A percentile compares a stretch with the other conserved stretches of the same genome.
phyloP scores from a whole-genome alignment of 2,888 invertebrate species.

The Sthenelais limicola region DNA sequence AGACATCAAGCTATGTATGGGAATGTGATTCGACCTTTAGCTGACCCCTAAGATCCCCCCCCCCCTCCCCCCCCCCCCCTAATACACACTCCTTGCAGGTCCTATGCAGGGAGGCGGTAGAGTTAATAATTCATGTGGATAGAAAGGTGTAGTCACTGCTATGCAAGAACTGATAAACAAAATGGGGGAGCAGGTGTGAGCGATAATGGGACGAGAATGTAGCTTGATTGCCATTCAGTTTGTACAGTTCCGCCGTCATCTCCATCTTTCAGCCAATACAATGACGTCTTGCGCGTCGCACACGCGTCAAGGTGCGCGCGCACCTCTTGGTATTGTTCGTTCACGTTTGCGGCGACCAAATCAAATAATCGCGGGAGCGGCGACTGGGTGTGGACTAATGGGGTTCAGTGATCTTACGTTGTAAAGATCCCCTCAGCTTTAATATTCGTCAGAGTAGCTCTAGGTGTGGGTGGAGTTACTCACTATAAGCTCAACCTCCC shows the following conservation, averaged over 20 bases:
- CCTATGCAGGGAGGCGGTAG: not conserved
- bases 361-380: conserved; percentile 30
- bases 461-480: too few relatives aligned
- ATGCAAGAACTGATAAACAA: not conserved
- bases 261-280: conserved; percentile 21
- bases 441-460: conserved; percentile 37
- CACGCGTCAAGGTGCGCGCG: not conserved
- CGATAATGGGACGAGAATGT: conserved; percentile 30
- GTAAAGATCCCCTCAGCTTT: conserved; percentile 30
- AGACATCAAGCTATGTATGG: too few relatives aligned
- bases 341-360: conserved; percentile 30
- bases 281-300: conserved; percentile 17
- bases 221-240: conserved; percentile 33
- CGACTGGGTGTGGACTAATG: conserved; percentile 27
- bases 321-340: conserved; percentile 26
- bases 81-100: not conserved
- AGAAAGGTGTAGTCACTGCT: conserved; percentile 29
- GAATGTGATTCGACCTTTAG: too few relatives aligned
- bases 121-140: conserved; percentile 27
- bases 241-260: conserved; percentile 23
- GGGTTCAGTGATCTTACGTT: conserved; percentile 32
- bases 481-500: too few relatives aligned
- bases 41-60: too few relatives aligned
- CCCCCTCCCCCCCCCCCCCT: not conserved
- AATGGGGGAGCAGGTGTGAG: conserved; percentile 31